Evolutionary conservation across 2,113 vertebrate genomes (phyloP), one percentile per base, ranked within the genome.

Genomic region (Cromileptes altivelis): DNA sequence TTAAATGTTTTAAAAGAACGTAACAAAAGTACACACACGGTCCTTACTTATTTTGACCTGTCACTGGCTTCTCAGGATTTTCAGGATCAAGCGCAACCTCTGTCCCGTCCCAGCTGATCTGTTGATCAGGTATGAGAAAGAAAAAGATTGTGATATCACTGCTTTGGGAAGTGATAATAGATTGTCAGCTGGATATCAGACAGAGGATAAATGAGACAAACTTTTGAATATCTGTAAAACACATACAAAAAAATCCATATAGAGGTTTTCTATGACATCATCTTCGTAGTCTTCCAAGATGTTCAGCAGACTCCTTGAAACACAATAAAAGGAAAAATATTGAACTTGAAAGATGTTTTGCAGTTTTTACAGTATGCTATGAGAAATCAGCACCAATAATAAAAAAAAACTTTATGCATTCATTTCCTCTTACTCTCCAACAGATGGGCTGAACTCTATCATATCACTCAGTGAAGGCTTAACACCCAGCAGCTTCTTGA

Each of bases 401-500:
- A 17, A 47, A 23, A 79, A 8, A 52, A 14, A 30, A 30, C 30
- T 30, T 30, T 49, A 33, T 8, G 10, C 0, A 9, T 18, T 0
- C 0, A 53, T 33, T 53, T 69, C 4, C 14, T 37, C 91, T 90
- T 92, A 96, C 95, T 42, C 45, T 60, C 87, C 92, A 25, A 90
- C 15, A 4, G n/a, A 9, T 50, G 81, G n/a, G 6, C 69, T 83
- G 83, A 94, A 88, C 33, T 95, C 95, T 7, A 67, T 88, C 80
- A 96, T 33, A 63, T 96, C 95, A n/a, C 91, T 89, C 60, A 96
- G 68, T 10, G 91, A 82, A 12, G 93, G 89, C 25, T 82, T 88
- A 3, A 86, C 65, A 67, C 78, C 80, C 0, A 96, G 73, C 72
- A 96, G 88, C 90, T 96, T 96, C 80, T 95, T 96, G 89, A 96